phyloP scores from a whole-genome alignment of 2,113 vertebrate species.

The Phyllopteryx taeniolatus region DNA sequence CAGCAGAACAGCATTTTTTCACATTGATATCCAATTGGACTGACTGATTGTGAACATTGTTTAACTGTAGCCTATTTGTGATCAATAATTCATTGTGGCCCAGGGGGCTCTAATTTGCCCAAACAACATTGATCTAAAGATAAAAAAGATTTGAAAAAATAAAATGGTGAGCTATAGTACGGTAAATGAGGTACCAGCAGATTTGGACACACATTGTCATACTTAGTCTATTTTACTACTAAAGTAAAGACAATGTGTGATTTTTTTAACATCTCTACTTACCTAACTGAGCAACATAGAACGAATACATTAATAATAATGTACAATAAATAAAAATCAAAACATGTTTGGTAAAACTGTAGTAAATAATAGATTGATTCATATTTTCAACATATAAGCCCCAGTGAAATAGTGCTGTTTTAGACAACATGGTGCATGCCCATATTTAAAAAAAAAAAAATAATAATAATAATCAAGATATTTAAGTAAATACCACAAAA shows the following conservation, averaged over 20 bases:
- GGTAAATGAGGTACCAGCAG: neutral
- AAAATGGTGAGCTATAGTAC: slow-evolving; percentile 6
- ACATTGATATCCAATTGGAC: slow-evolving; percentile 11
- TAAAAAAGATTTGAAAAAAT: slow-evolving; percentile 12
- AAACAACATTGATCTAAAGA: slow-evolving; percentile 34
- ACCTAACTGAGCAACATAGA: too few species aligned
- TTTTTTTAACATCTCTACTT: too few species aligned
- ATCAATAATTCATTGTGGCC: slow-evolving; percentile 36
- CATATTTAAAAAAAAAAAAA: neutral
- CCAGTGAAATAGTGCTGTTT: too few species aligned
- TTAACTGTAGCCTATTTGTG: slow-evolving; percentile 21
- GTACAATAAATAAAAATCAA: slow-evolving; percentile 1
- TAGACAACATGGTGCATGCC: too few species aligned
- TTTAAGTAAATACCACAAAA: neutral
- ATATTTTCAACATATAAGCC: too few species aligned
- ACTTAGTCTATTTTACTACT: too few species aligned
- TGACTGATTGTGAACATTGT: slow-evolving; percentile 15
- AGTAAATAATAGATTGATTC: too few species aligned
- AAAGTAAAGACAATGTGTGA: too few species aligned
- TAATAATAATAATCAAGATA: neutral
- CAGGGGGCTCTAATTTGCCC: slow-evolving; percentile 28
- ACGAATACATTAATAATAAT: too few species aligned
- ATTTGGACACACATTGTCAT: too few species aligned
- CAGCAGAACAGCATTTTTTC: too few species aligned
- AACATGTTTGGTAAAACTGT: neutral